Percentiles rank a stretch among this genome's conserved stretches.
These are phyloP conservation scores for Trichomycterus rosablanca DNA, from an alignment of 2,113 vertebrate species.

Conservation along the genomic window DNA sequence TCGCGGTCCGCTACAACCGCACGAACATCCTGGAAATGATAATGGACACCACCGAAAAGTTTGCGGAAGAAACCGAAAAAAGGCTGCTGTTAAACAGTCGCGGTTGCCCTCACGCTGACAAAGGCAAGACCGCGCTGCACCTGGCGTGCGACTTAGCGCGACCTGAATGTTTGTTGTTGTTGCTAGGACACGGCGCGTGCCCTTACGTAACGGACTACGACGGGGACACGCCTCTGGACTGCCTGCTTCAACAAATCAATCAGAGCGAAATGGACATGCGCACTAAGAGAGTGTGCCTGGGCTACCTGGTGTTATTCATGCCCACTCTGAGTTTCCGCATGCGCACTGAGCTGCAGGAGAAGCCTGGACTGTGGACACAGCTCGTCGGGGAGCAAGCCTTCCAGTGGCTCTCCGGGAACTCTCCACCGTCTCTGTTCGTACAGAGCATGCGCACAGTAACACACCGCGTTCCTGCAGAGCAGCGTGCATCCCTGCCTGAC, in stretches of 20 bases:
- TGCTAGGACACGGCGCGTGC: constrained; percentile 77
- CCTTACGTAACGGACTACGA: constrained; percentile 61
- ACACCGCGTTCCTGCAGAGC: constrained; percentile 69
- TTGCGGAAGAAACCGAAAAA: constrained; percentile 42
- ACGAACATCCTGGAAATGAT: constrained; percentile 73
- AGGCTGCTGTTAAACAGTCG: constrained; percentile 68
- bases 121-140: constrained; percentile 78
- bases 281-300: constrained; percentile 73
- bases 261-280: constrained; percentile 37
- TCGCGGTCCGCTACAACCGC: constrained; percentile 90
- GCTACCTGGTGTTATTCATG: constrained; percentile 81
- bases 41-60: constrained; percentile 65
- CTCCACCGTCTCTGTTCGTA: constrained; percentile 77
- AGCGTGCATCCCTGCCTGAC: constrained; percentile 74
- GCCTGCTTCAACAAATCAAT: constrained; percentile 70
- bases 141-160: constrained; percentile 80
- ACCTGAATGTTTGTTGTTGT: constrained; percentile 76
- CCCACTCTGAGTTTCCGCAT: constrained; percentile 56
- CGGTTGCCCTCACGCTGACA: constrained; percentile 77
- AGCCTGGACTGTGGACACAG: constrained; percentile 70
- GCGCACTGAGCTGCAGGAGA: constrained; percentile 66
- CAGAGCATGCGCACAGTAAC: constrained; percentile 82
- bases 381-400: constrained; percentile 77
- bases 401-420: constrained; percentile 74
- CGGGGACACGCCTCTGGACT: constrained; percentile 72